Percentiles rank a stretch among this genome's conserved stretches.
Conservation (phyloP, 2,888 invertebrate genomes). For the Meiosimyza platycephala region DNA sequence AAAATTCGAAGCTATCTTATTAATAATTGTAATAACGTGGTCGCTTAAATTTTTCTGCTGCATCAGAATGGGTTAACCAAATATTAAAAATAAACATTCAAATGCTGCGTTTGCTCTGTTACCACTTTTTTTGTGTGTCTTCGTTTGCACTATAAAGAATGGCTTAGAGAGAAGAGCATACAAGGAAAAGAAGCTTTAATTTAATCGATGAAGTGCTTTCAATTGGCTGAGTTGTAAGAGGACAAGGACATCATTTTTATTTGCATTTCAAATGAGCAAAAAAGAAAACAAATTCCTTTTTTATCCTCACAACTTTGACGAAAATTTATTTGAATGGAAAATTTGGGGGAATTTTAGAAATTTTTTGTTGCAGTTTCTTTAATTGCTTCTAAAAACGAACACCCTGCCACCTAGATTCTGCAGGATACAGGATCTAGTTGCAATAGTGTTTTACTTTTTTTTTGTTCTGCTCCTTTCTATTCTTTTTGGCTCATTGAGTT, state of each 20-base stretch:
- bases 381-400: slow-evolving; percentile 29
- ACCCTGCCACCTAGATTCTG: neutral
- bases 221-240: neutral
- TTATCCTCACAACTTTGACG: neutral
- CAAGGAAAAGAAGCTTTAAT: neutral
- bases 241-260: neutral
- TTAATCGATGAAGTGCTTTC: slow-evolving; percentile 1
- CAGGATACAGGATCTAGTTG: slow-evolving; percentile 15
- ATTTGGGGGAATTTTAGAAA: neutral
- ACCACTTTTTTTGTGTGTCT: neutral
- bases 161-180: neutral
- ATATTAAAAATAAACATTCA: too few relatives aligned
- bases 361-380: slow-evolving; percentile 21
- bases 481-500: neutral
- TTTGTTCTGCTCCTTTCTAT: neutral
- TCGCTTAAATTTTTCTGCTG: too few relatives aligned
- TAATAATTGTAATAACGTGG: too few relatives aligned
- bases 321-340: neutral
- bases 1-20: too few relatives aligned
- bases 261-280: slow-evolving; percentile 31
- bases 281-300: neutral
- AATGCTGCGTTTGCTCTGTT: neutral
- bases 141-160: neutral
- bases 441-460: slow-evolving; percentile 6
- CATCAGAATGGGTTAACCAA: too few relatives aligned